Percentiles rank a stretch among this genome's conserved stretches.
phyloP scores from a whole-genome alignment of 2,113 vertebrate genomes.

The Heptranchias perlo region DNA sequence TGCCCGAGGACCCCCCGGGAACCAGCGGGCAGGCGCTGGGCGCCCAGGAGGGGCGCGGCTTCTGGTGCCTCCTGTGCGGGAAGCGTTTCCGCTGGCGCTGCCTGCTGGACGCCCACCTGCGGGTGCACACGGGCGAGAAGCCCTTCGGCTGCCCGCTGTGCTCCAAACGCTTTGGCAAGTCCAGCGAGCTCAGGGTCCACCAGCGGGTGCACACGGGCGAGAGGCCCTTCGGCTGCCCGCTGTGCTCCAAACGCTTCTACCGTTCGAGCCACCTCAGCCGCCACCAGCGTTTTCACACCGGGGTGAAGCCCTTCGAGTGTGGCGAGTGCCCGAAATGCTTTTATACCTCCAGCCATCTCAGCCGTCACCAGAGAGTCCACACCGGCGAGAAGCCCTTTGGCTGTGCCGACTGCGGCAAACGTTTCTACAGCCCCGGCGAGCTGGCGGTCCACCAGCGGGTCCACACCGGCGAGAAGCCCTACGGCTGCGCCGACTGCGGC shows the following conservation, averaged over 20 bases:
- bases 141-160: background rate
- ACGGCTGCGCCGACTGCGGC: background rate
- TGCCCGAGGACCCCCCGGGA: too few relatives aligned
- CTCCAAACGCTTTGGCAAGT: background rate
- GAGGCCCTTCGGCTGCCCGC: background rate
- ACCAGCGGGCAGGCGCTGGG: too few relatives aligned
- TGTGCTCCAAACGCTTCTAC: slow-evolving; percentile 12
- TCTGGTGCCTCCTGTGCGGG: slow-evolving; percentile 7
- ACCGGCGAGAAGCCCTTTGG: background rate
- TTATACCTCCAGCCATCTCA: background rate
- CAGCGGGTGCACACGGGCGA: slow-evolving; percentile 15
- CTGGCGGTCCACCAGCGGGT: background rate
- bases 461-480: background rate
- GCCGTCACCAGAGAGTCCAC: slow-evolving; percentile 12
- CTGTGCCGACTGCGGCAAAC: background rate
- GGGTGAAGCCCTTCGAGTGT: background rate
- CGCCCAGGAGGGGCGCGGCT: too few relatives aligned
- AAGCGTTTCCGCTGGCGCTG: slow-evolving; percentile 12
- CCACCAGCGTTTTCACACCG: background rate
- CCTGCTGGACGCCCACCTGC: background rate
- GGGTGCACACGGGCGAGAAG: background rate
- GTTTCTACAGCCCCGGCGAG: slow-evolving; percentile 1
- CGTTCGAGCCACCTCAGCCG: background rate
- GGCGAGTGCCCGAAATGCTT: background rate
- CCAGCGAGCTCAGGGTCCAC: background rate